Evolutionary conservation across 2,113 vertebrate genomes (phyloP).

Genomic region (Pedetes capensis): DNA sequence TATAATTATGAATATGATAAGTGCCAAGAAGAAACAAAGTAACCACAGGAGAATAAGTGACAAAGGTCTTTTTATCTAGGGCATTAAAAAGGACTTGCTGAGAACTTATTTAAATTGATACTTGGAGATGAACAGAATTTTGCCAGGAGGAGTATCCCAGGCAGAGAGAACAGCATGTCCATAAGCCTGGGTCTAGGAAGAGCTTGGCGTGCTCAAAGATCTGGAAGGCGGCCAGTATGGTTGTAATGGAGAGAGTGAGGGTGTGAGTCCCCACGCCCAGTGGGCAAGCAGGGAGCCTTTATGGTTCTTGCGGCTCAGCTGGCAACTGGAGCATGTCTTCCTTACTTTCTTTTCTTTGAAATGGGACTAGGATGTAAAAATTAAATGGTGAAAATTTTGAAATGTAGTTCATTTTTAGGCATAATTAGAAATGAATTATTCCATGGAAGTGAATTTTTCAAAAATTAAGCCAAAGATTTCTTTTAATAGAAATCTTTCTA

Average conservation of each 20-base stretch:
- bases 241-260: background rate
- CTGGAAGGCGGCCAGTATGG: background rate
- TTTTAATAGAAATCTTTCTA: constrained; percentile 19
- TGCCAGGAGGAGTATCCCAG: background rate
- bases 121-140: constrained; percentile 29
- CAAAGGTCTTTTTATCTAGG: background rate
- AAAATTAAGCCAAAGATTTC: background rate
- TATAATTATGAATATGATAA: background rate
- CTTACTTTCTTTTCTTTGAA: constrained; percentile 32
- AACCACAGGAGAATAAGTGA: background rate
- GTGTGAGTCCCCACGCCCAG: background rate
- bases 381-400: constrained; percentile 24
- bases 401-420: constrained; percentile 10
- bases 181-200: background rate
- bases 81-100: background rate
- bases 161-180: constrained; percentile 11
- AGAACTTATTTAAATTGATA: constrained; percentile 23
- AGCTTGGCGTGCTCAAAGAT: background rate
- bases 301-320: background rate
- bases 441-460: background rate
- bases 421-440: constrained; percentile 18
- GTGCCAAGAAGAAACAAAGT: background rate
- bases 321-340: background rate
- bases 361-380: constrained; percentile 12
- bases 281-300: background rate